Base-by-base conservation (phyloP, 2,797 vertebrate genomes). In the Epinephelus malabaricus region DNA sequence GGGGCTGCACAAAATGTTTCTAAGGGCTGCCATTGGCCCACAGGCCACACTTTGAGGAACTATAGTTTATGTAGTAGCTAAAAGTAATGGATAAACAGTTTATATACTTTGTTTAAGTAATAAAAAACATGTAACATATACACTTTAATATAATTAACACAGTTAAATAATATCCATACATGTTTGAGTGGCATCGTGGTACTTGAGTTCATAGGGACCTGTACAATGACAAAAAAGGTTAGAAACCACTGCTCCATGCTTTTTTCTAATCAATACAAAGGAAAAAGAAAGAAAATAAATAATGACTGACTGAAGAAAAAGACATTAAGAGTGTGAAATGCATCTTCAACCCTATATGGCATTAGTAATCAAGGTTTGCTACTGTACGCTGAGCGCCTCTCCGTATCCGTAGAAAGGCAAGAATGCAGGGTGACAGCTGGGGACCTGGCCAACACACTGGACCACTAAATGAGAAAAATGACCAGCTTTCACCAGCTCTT, bases 401-500 rank as follows among this genome's bases (percentile, higher is more conserved):
- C 94, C 8, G 47, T 72, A 66, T 96, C 95, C 92, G 91, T 92
- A 90, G 95, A 94, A 95, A 95, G 92, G 89, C 86, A 72, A 90
- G 95, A 82, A 86, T 92, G 90, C 88, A 78, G 93, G 95, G 67
- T 90, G 91, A 93, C 94, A 95, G 95, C 95, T 95, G 89, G 95
- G 95, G 95, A 95, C 95, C 89, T 77, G 92, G 95, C 96, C 96
- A 92, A 95, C 95, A 97, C 96, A 95, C 97, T 95, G 95, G 93
- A 97, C 96, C 95, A 96, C 95, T 97, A 97, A 97, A 97, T 97
- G 97, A 97, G 97, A 97, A 97, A 97, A 98, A 97, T 96, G 95
- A 97, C 96, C 95, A 93, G 95, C 89, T 97, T 96, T 96, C 95
- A 96, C 91, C 94, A 94, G 94, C 96, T 96, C 96, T 94, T 97